phyloP scores from a whole-genome alignment of 2,797 vertebrate genomes.

The Hypotaenidia okinawae region DNA sequence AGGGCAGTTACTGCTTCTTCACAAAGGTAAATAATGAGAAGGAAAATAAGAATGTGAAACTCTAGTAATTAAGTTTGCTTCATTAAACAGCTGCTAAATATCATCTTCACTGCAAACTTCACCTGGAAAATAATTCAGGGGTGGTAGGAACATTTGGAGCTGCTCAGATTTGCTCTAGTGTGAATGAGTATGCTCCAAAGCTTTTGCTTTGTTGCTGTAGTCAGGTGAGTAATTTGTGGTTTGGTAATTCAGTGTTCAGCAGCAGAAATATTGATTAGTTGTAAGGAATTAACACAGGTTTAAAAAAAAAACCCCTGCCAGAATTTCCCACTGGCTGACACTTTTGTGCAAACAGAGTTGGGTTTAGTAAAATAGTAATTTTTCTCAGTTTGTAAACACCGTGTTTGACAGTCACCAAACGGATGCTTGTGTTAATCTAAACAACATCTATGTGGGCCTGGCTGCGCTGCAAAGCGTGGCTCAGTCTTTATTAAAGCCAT shows the following conservation, averaged over 20 bases:
- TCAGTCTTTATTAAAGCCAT: not conserved
- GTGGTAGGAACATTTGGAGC: not conserved
- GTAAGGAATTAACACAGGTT: not conserved
- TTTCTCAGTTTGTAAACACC: not conserved
- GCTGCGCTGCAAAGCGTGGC: not conserved
- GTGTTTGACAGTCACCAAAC: not conserved
- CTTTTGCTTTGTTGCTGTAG: not conserved
- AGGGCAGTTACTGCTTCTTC: slow-evolving; percentile 4
- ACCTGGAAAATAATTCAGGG: not conserved
- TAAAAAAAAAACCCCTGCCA: not conserved
- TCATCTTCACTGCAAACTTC: not conserved
- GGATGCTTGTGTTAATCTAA: not conserved
- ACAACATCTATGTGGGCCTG: not conserved
- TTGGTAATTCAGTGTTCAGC: not conserved
- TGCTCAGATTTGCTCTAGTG: not conserved
- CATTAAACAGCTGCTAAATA: slow-evolving; percentile 25
- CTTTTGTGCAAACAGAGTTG: not conserved
- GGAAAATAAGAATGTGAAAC: slow-evolving; percentile 24
- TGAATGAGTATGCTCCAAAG: not conserved
- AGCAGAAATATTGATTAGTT: slow-evolving; percentile 7
- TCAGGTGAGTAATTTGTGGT: not conserved
- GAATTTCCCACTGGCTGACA: not conserved
- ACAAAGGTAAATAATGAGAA: slow-evolving; percentile 28
- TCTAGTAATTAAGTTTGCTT: slow-evolving; percentile 36
- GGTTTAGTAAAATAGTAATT: not conserved